These are phyloP conservation scores for Danio tinwini DNA, from an alignment of 2,797 vertebrate genomes.

Conservation along the genomic window DNA sequence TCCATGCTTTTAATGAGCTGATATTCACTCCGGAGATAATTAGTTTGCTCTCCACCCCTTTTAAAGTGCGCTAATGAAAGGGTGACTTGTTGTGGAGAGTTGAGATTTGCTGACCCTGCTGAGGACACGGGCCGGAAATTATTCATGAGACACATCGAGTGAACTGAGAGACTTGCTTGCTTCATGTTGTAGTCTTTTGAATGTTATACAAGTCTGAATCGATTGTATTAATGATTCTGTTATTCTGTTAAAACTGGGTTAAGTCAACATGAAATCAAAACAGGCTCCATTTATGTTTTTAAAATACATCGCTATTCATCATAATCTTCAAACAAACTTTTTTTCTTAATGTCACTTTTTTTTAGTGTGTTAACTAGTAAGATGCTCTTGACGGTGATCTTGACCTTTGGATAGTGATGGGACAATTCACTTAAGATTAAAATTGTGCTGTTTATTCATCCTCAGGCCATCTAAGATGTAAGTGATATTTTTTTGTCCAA, in stretches of 20 bases:
- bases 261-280: conserved; percentile 24
- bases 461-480: too few species aligned
- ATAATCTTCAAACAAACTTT: not conserved
- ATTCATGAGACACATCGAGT: conserved; percentile 27
- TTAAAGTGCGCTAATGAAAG: conserved; percentile 37
- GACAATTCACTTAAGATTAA: too few species aligned
- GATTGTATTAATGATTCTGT: not conserved
- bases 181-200: conserved; percentile 3
- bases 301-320: not conserved
- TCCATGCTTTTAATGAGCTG: conserved; percentile 9
- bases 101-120: conserved; percentile 25
- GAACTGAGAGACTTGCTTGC: conserved; percentile 3
- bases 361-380: not conserved
- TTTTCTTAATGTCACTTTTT: not conserved
- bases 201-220: not conserved
- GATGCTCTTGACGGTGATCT: not conserved
- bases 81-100: conserved; percentile 25
- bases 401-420: not conserved
- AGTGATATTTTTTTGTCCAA: too few species aligned
- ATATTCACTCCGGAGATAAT: conserved; percentile 29
- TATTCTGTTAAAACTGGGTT: not conserved
- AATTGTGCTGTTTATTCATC: too few species aligned
- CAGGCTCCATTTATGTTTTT: not conserved
- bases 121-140: conserved; percentile 5
- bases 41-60: conserved; percentile 19